Base-by-base conservation (phyloP, 2,888 invertebrate genomes). In the Suillia variegata region DNA sequence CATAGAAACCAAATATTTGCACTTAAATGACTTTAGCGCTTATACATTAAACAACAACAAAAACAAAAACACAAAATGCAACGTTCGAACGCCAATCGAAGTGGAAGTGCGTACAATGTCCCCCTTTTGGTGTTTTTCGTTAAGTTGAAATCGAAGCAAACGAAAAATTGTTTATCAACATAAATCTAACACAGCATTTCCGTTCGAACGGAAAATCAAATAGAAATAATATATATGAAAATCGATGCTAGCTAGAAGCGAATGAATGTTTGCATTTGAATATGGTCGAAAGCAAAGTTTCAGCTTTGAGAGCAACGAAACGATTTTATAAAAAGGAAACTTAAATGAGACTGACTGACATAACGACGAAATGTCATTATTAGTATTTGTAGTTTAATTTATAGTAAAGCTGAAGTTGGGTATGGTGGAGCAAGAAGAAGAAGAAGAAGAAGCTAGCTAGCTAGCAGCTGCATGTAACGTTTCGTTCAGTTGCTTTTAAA, bases 111-210 rank as follows among this genome's bases (percentile, higher is more conserved):
- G 58, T 58, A 58, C 58, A 54, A 54, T 58, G 58, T 54, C 49
- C 58, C 58, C 48, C 48, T 48, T 48, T 48, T n/a, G 38, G n/a
- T n/a, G n/a, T n/a, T n/a, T n/a, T 26, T 26, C 26, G 26, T n/a
- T 38, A 38, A 38, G 38, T 38, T 38, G 38, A 38, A 10, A 38
- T 38, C 38, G n/a, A 13, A 10, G 38, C 13, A 10, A 38, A 10
- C 6, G n/a, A 38, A 38, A 38, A 26, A 52, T 49, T 59, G 62
- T 53, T 63, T 72, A 72, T 69, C 69, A 65, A 60, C 42, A 69
- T 73, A 70, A 74, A 71, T 74, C 71, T 65, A 66, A 73, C 59
- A 63, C 62, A 71, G 65, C 67, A 68, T 71, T 71, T 71, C 71
- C 74, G 74, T 68, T 71, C 67, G 26, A 6, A n/a, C 26, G 22